Base-by-base conservation (phyloP, 2,797 vertebrate species). In the Eospalax fontanierii region DNA sequence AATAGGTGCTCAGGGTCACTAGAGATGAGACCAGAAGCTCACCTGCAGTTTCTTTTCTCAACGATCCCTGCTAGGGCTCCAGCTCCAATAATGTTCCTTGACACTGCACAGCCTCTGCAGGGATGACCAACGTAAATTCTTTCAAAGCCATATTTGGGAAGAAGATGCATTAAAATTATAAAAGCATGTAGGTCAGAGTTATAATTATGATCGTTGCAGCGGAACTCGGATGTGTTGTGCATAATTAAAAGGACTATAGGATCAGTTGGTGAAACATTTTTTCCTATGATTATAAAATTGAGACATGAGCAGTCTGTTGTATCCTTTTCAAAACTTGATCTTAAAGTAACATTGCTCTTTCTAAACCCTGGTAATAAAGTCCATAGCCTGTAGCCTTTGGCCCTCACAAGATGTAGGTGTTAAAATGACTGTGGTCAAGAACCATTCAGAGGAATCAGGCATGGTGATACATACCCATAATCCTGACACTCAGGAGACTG, bases 161-260 rank as follows among this genome's bases (percentile, higher is more conserved):
- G 92, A 95, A 96, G 92, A 95, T 83, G 90, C 83, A 97, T 93
- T 97, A 97, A 98, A 98, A 98, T 98, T 97, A 98, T 96, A 97
- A 97, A 98, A 98, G 87, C 97, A 98, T 80, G 71, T 97, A 98
- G 96, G 94, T 97, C 93, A 97, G 92, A 98, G 94, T 92, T 96
- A 92, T 94, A 98, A 97, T 97, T 97, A 98, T 96, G 97, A 98
- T 97, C 97, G 97, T 95, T 95, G 97, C 97, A 97, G 98, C 97
- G 98, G 96, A 97, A 97, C 96, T 97, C 95, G 87, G 80, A 71
- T 95, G 93, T 96, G 96, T 90, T 97, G 94, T 90, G 73, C 82
- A 94, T 98, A 98, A 98, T 98, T 98, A 97, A 98, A 98, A 97
- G 94, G 96, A 97, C 96, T 97, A 75, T 96, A 97, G 96, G 94